A percentile compares a stretch with the other conserved stretches of the same genome.
Evolutionary conservation across 2,113 vertebrate species (phyloP).

Genomic region (Apeltes quadracus): DNA sequence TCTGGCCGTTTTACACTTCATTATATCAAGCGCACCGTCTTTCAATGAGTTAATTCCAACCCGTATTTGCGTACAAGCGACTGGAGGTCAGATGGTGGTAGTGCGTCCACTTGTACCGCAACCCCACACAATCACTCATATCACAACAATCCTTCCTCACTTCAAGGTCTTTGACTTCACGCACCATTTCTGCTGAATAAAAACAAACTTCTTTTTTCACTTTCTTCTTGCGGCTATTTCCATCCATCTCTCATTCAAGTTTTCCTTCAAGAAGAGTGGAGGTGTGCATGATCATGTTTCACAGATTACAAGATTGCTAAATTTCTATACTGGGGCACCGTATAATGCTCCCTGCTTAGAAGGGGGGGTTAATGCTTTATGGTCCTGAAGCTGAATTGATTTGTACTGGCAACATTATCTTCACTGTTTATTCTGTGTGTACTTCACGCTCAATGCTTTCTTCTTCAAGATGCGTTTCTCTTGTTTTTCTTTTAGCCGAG

Average conservation of each 20-base stretch:
- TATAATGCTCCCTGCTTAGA: slow-evolving; percentile 38
- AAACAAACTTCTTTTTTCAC: slow-evolving; percentile 12
- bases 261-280: slow-evolving; percentile 27
- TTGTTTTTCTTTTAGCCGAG: slow-evolving; percentile 51
- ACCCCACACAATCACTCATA: slow-evolving; percentile 23
- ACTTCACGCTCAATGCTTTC: slow-evolving; percentile 36
- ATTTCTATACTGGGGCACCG: slow-evolving; percentile 46
- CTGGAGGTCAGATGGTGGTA: slow-evolving; percentile 19
- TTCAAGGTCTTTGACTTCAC: slow-evolving; percentile 38
- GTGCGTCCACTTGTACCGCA: neutral
- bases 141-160: slow-evolving; percentile 7
- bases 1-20: too few species aligned
- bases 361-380: slow-evolving; percentile 50
- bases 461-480: slow-evolving; percentile 46
- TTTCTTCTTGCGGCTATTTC: slow-evolving; percentile 4
- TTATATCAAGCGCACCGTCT: neutral
- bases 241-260: slow-evolving; percentile 18
- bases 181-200: neutral
- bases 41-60: neutral
- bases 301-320: slow-evolving; percentile 34
- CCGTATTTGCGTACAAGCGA: neutral
- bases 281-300: slow-evolving; percentile 43
- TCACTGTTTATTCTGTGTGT: slow-evolving; percentile 52
- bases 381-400: slow-evolving; percentile 48
- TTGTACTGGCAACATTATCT: slow-evolving; percentile 57